Conservation (phyloP, 2,888 invertebrate species). For the Euplexia lucipara region DNA sequence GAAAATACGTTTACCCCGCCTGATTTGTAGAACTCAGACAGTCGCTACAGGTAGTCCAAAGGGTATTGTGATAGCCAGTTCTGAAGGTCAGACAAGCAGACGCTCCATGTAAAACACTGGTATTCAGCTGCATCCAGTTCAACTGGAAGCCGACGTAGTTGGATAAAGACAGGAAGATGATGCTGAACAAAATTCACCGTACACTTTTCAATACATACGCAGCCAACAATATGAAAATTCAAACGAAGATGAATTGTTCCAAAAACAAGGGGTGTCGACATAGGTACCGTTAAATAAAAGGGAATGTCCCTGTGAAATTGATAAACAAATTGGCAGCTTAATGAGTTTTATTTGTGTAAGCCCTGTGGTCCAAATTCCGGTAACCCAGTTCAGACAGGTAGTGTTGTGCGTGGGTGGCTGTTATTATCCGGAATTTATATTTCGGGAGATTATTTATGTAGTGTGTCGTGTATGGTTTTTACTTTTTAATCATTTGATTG, state of each 20-base stretch:
- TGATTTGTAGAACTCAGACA: too few relatives aligned
- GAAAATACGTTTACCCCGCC: too few relatives aligned
- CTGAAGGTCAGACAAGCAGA: too few relatives aligned
- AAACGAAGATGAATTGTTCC: constrained; percentile 60
- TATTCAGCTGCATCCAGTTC: too few relatives aligned
- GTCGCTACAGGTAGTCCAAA: too few relatives aligned
- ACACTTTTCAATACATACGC: constrained; percentile 33
- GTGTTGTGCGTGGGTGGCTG: constrained; percentile 34
- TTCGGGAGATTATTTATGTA: background rate
- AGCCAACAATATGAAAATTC: constrained; percentile 44
- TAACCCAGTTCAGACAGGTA: constrained; percentile 70
- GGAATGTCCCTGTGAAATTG: constrained; percentile 67
- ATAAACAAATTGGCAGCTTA: constrained; percentile 79
- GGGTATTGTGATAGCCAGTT: too few relatives aligned
- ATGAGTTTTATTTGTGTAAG: constrained; percentile 78
- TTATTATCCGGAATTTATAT: constrained; percentile 9
- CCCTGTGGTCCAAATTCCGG: constrained; percentile 75
- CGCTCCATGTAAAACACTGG: too few relatives aligned
- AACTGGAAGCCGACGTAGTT: too few relatives aligned
- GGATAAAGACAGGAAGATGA: background rate
- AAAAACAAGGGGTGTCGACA: constrained; percentile 52
- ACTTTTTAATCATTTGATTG: too few relatives aligned
- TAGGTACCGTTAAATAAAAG: constrained; percentile 55
- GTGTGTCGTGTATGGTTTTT: too few relatives aligned
- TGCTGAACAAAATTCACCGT: constrained; percentile 15